These are phyloP conservation scores for Halesus radiatus DNA, from an alignment of 1,140 invertebrate genomes.

Conservation along the genomic window DNA sequence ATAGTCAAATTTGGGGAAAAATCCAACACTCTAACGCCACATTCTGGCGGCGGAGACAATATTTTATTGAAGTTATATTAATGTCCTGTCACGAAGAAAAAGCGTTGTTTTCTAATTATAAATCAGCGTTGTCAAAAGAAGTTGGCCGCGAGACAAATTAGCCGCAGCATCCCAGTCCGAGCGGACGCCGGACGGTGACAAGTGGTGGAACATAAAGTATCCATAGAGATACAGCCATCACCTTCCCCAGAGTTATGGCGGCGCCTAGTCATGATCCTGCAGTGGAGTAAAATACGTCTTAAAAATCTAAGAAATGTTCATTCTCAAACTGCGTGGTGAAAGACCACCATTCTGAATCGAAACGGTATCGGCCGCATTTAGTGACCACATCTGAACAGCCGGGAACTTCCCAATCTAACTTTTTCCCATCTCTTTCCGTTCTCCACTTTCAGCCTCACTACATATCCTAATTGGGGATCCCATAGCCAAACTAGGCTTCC, in stretches of 20 bases:
- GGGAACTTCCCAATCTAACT: no score
- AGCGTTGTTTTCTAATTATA: conserved; percentile 17
- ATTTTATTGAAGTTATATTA: neutral
- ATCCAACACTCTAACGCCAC: neutral
- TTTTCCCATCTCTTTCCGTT: no score
- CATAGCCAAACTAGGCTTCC: no score
- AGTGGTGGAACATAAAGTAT: neutral
- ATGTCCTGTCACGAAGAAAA: neutral
- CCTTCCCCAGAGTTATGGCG: neutral
- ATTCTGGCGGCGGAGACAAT: neutral
- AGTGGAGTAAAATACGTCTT: no score
- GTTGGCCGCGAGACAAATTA: conserved; percentile 26
- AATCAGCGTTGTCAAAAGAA: neutral
- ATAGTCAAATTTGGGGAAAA: no score
- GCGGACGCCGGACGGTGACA: neutral
- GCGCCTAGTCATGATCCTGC: neutral
- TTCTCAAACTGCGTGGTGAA: no score
- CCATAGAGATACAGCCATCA: neutral
- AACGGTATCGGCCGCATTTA: no score
- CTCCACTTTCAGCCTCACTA: no score
- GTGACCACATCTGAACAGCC: no score
- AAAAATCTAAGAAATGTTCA: no score
- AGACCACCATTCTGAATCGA: no score
- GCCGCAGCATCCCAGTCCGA: neutral
- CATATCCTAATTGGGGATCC: no score